A percentile compares a stretch with the other conserved stretches of the same genome.
phyloP scores from a whole-genome alignment of 2,888 invertebrate genomes.

The Oxycera nigricornis region DNA sequence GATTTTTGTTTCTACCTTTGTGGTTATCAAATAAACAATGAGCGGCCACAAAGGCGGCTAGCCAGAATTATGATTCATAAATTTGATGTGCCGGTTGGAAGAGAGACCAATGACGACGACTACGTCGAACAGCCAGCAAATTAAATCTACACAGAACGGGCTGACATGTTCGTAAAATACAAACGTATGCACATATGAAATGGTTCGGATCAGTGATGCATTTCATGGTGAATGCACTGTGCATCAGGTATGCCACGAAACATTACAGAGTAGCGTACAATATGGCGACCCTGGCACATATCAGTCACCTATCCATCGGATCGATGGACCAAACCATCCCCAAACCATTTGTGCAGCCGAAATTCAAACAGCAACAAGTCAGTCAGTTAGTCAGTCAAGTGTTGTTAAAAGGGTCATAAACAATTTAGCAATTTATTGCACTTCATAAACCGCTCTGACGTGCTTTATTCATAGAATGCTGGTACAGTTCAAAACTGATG shows the following conservation, averaged over 20 bases:
- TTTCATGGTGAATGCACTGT: background rate
- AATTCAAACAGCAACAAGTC: slow-evolving; percentile 13
- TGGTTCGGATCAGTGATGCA: background rate
- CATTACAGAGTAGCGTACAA: background rate
- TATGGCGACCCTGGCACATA: slow-evolving; percentile 2
- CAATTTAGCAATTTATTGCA: slow-evolving; percentile 36
- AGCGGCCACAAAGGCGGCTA: slow-evolving; percentile 10
- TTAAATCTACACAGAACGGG: background rate
- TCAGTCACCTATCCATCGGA: slow-evolving; percentile 24
- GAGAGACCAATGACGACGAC: background rate
- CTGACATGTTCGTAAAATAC: background rate
- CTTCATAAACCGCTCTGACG: slow-evolving; percentile 30
- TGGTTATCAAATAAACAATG: slow-evolving; percentile 36
- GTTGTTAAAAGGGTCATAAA: slow-evolving; percentile 33
- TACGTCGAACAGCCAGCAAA: background rate
- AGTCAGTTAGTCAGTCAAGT: slow-evolving; percentile 21
- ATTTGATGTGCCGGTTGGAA: background rate
- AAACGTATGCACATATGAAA: background rate
- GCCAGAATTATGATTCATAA: slow-evolving; percentile 29
- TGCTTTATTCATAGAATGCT: background rate
- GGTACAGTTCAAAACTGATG: background rate
- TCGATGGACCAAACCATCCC: slow-evolving; percentile 12
- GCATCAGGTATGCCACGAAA: slow-evolving; percentile 11
- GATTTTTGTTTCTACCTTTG: slow-evolving; percentile 36
- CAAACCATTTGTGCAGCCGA: background rate